Conservation (phyloP, 2,888 invertebrate species). For the Platycheirus albimanus region DNA sequence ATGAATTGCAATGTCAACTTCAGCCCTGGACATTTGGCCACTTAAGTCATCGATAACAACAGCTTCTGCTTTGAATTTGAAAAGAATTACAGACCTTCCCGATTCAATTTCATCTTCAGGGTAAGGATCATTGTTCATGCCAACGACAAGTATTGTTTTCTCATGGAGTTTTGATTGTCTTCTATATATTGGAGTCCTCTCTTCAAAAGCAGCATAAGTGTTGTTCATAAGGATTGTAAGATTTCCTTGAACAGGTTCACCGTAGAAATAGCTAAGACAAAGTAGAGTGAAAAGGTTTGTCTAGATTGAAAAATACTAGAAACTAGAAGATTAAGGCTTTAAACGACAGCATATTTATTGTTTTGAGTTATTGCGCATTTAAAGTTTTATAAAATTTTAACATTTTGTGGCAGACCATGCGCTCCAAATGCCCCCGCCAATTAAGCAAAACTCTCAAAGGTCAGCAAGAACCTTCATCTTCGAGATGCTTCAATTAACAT, state of each 20-base stretch:
- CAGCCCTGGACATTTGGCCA: conserved; percentile 83
- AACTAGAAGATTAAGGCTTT: too few relatives aligned
- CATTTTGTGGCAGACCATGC: too few relatives aligned
- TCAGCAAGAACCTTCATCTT: too few relatives aligned
- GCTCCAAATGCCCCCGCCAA: too few relatives aligned
- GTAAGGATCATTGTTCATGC: conserved; percentile 88
- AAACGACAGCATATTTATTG: too few relatives aligned
- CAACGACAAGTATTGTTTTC: conserved; percentile 86
- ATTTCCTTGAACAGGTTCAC: conserved; percentile 93
- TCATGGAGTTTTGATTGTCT: conserved; percentile 82
- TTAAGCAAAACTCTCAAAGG: too few relatives aligned
- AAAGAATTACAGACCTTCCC: neutral
- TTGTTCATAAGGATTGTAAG: conserved; percentile 91
- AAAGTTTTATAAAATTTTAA: neutral
- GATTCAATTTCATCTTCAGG: neutral
- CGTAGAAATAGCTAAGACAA: conserved; percentile 88
- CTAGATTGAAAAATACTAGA: too few relatives aligned
- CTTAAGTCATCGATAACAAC: conserved; percentile 94
- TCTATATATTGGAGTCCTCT: conserved; percentile 41
- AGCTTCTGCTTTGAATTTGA: conserved; percentile 87
- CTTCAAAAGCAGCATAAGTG: conserved; percentile 83
- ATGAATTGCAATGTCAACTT: conserved; percentile 86
- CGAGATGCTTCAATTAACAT: too few relatives aligned
- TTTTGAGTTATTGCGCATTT: too few relatives aligned
- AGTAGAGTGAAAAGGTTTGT: too few relatives aligned